Base-by-base conservation (phyloP, 23 tunicate genomes). In the Oikopleura albicans region DNA sequence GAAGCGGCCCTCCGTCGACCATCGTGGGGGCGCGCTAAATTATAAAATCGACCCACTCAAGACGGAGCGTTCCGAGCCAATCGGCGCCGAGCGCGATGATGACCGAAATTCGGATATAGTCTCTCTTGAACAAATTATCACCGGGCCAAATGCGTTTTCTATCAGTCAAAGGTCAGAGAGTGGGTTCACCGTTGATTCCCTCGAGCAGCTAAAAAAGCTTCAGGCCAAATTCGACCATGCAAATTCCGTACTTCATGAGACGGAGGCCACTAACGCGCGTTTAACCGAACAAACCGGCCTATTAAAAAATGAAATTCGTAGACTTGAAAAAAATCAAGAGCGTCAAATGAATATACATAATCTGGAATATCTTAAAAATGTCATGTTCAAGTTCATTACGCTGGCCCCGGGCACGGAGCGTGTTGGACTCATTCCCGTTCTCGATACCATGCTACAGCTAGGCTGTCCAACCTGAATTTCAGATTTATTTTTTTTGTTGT, bases 251-350 rank as follows among this genome's bases (percentile, higher is more conserved):
- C 37, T 71, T 27, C 34, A 16, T 31, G 79, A 71, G 31, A 12
- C 79, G 2, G 79, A 71, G 31, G 79, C 79, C 31, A 31, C 79
- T 22, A 71, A 71, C 31, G 27, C 79, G 4, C 79, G 79, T 27
- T 29, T 71, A 16, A 29, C 27, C 27, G 79, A 71, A 16, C 79
- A 71, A 29, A 71, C 79, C 34, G 35, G 79, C 37, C 2, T 71
- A 4, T 37, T 71, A 4, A 71, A 71, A 71, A 71, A 16, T 4
- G 79, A 71, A 31, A 71, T 71, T 29, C 79, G 79, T 16, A 31
- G 79, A 12, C 79, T 71, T 2, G 79, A 71, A n/a, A 71, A 71
- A 37, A 71, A 71, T 35, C 79, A 71, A 71, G 79, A 71, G 33
- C 79, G 79, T 29, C 31, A 71, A n/a, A 71, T 16, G 31, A 71